Conservation (phyloP, 2,113 vertebrate species). For the Rhea americana region DNA sequence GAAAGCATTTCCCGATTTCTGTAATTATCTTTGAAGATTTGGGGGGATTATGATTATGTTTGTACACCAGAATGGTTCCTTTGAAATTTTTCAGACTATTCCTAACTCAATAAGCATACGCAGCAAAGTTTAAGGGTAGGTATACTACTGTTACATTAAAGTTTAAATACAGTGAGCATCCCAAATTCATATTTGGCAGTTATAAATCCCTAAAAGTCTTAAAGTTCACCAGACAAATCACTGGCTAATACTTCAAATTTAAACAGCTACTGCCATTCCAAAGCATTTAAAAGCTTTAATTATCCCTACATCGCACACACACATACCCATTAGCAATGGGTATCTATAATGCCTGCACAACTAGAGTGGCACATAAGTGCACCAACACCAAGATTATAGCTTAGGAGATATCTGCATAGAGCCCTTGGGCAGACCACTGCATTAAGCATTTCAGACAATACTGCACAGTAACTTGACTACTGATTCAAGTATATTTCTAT, state of each 20-base stretch:
- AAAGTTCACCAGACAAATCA: not conserved
- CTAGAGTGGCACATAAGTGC: not conserved
- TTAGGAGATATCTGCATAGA: not conserved
- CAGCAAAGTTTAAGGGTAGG: not conserved
- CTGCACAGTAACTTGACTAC: not conserved
- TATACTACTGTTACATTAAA: not conserved
- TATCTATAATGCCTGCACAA: not conserved
- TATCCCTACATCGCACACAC: not conserved
- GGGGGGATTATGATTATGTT: not conserved
- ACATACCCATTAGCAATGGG: not conserved
- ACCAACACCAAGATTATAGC: not conserved
- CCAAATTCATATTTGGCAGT: not conserved
- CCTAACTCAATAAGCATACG: not conserved
- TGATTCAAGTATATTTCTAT: not conserved
- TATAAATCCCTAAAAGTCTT: not conserved
- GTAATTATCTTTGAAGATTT: not conserved
- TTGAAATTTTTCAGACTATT: not conserved
- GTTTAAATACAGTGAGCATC: not conserved
- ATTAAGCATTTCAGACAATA: not conserved
- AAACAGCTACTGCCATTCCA: not conserved
- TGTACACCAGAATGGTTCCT: not conserved
- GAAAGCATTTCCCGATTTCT: not conserved
- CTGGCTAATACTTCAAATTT: not conserved
- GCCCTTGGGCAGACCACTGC: not conserved
- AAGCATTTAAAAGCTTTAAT: not conserved